phyloP scores from a whole-genome alignment of 2,797 vertebrate genomes.

The Pangasius larnaudii region DNA sequence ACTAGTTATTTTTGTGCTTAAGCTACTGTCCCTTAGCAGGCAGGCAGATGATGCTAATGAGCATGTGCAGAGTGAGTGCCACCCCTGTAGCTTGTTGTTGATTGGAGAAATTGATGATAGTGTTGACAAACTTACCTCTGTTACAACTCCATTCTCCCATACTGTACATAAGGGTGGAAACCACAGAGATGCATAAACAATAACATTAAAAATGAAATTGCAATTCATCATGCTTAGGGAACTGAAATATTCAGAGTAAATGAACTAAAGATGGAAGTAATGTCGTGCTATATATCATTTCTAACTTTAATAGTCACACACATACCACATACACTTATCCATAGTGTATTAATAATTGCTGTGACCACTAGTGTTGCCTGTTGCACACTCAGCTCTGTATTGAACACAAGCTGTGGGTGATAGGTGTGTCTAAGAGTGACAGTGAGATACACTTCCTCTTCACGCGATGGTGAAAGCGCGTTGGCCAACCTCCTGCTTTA shows the following conservation, averaged over 20 bases:
- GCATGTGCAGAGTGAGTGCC: not conserved
- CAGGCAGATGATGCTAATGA: not conserved
- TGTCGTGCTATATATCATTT: not conserved
- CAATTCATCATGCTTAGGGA: not conserved
- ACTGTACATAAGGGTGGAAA: not conserved
- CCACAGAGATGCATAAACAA: not conserved
- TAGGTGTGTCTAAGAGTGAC: conserved; percentile 72
- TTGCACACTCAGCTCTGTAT: conserved; percentile 6
- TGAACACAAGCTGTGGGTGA: conserved; percentile 53
- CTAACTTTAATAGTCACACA: not conserved
- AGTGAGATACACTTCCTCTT: conserved; percentile 76
- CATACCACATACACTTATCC: conserved; percentile 2
- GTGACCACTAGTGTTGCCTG: not conserved
- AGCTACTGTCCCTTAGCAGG: not conserved
- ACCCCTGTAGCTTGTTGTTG: not conserved
- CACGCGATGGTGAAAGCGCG: conserved; percentile 65
- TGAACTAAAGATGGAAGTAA: not conserved
- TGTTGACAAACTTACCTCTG: not conserved
- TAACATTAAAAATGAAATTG: not conserved
- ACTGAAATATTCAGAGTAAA: not conserved
- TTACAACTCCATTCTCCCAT: not conserved
- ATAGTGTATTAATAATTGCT: conserved; percentile 24
- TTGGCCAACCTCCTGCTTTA: conserved; percentile 69
- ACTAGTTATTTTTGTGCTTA: not conserved
- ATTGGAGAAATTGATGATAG: not conserved